Conservation (phyloP, 2,113 vertebrate species). For the Bolborhynchus lineola region DNA sequence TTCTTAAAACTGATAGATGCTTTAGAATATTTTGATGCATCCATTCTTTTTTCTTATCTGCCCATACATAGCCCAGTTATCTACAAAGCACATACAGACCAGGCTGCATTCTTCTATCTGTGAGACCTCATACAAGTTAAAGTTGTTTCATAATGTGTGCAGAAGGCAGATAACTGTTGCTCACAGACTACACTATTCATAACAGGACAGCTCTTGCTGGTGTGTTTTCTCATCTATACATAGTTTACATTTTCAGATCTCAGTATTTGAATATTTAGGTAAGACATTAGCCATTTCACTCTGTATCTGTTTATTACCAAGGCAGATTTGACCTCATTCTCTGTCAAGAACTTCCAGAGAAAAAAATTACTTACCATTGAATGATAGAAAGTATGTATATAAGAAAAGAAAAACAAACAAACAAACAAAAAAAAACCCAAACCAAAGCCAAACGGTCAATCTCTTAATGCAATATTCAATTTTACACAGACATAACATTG, state of each 20-base stretch:
- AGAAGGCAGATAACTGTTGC: background rate
- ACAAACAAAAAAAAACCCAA: background rate
- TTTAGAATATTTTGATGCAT: background rate
- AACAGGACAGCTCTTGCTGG: background rate
- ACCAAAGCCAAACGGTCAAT: background rate
- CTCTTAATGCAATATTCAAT: background rate
- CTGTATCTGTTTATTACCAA: background rate
- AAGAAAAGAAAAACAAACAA: background rate
- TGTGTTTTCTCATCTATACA: background rate
- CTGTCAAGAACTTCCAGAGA: background rate
- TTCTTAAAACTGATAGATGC: background rate
- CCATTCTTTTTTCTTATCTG: background rate
- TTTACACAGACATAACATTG: background rate
- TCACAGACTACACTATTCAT: background rate
- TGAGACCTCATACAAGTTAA: background rate
- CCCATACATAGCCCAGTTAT: fast-evolving
- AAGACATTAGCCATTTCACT: background rate
- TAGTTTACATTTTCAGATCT: background rate
- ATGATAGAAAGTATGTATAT: background rate
- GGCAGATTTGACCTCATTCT: background rate
- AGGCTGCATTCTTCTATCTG: background rate
- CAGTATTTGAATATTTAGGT: background rate
- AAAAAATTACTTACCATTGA: background rate
- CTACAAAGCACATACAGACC: background rate
- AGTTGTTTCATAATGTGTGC: background rate